A percentile compares a stretch with the other conserved stretches of the same genome.
Conservation (phyloP, 2,113 vertebrate genomes). For the Megaptera novaeangliae region DNA sequence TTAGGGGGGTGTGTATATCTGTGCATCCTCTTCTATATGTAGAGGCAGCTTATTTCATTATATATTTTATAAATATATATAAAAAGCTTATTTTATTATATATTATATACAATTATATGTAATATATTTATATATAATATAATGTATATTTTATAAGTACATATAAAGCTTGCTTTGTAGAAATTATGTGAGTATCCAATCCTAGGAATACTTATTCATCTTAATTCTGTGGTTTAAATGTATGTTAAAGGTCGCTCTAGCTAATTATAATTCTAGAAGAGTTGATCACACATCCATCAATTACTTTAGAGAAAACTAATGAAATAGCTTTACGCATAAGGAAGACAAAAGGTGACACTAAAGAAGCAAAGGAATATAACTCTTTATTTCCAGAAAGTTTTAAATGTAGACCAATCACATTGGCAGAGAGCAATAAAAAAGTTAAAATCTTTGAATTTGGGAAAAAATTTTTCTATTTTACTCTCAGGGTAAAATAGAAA, state of each 20-base stretch:
- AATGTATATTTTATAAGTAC: neutral
- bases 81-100: neutral
- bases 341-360: neutral
- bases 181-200: neutral
- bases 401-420: neutral
- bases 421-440: neutral
- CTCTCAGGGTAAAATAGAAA: neutral
- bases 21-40: neutral
- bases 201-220: neutral
- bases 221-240: conserved; percentile 1
- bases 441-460: neutral
- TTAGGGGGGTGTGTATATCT: neutral
- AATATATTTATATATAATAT: no score
- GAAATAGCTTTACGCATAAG: neutral
- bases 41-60: neutral
- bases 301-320: neutral
- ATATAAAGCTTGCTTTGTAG: neutral
- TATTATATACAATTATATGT: neutral
- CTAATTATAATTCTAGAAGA: conserved; percentile 28
- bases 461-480: neutral
- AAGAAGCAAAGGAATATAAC: neutral
- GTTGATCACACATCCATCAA: conserved; percentile 1
- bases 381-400: conserved; percentile 3
- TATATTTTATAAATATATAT: neutral
- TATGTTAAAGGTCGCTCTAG: neutral